Conservation (phyloP, 2,797 vertebrate genomes). For the Pangasius djambal region DNA sequence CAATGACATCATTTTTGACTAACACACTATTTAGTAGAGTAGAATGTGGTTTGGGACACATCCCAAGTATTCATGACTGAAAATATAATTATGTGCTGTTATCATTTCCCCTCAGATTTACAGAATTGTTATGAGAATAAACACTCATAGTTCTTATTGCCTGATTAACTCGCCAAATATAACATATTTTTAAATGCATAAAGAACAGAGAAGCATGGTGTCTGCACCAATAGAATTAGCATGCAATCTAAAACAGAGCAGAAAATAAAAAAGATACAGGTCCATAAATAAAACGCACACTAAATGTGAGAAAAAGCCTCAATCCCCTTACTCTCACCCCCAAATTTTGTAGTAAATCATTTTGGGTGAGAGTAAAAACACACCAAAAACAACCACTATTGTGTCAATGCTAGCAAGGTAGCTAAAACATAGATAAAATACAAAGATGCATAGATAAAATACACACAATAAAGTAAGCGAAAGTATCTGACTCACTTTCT, state of each 20-base stretch:
- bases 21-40: not conserved
- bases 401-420: not conserved
- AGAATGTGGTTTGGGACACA: not conserved
- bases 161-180: not conserved
- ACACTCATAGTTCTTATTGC: not conserved
- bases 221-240: not conserved
- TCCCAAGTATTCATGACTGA: not conserved
- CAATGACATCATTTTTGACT: not conserved
- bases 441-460: not conserved
- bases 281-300: not conserved
- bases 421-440: not conserved
- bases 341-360: not conserved
- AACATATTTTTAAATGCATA: not conserved
- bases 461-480: not conserved
- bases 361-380: not conserved
- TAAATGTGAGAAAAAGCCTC: not conserved
- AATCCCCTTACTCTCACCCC: not conserved
- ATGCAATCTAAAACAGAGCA: not conserved
- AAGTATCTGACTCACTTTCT: not conserved
- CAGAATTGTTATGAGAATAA: not conserved
- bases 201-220: slow-evolving; percentile 1
- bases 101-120: slow-evolving; percentile 24
- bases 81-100: slow-evolving; percentile 3
- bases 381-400: not conserved
- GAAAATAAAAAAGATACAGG: not conserved